Conservation (phyloP, 2,797 vertebrate genomes). For the Acanthurus lineatus region DNA sequence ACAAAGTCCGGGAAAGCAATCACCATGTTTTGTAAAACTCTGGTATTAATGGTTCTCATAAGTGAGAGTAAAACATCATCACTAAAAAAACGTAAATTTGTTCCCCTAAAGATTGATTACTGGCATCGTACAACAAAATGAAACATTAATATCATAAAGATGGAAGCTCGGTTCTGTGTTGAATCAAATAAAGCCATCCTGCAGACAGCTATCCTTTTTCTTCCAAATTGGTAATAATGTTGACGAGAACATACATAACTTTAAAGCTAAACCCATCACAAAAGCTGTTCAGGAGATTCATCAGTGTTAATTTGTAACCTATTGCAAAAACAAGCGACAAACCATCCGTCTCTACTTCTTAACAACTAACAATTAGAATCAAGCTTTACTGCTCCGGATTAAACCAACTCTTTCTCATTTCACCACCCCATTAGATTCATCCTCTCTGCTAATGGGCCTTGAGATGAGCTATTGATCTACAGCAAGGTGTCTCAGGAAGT, state of each 20-base stretch:
- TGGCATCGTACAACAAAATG: conserved; percentile 34
- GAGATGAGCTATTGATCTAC: conserved; percentile 86
- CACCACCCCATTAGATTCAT: conserved; percentile 79
- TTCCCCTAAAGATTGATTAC: conserved; percentile 47
- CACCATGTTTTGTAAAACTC: conserved; percentile 60
- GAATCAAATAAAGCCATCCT: conserved; percentile 17
- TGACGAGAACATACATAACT: conserved; percentile 15
- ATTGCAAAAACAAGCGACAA: conserved; percentile 48
- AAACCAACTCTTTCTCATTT: conserved; percentile 68
- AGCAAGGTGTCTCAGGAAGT: conserved; percentile 66
- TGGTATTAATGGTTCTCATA: conserved; percentile 66
- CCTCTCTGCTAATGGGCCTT: conserved; percentile 81
- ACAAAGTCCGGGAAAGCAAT: conserved; percentile 69
- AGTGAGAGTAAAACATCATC: conserved; percentile 54
- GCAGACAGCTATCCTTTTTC: background rate
- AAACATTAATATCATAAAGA: conserved; percentile 41
- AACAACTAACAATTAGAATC: conserved; percentile 54
- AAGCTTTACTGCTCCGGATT: conserved; percentile 49
- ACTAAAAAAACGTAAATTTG: conserved; percentile 13
- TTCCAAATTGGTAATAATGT: background rate
- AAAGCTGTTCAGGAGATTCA: conserved; percentile 41
- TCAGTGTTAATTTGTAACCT: conserved; percentile 47
- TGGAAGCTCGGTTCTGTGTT: background rate
- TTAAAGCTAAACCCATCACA: conserved; percentile 20
- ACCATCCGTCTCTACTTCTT: conserved; percentile 35